Conservation (phyloP, 2,113 vertebrate species). For the Festucalex cinctus region DNA sequence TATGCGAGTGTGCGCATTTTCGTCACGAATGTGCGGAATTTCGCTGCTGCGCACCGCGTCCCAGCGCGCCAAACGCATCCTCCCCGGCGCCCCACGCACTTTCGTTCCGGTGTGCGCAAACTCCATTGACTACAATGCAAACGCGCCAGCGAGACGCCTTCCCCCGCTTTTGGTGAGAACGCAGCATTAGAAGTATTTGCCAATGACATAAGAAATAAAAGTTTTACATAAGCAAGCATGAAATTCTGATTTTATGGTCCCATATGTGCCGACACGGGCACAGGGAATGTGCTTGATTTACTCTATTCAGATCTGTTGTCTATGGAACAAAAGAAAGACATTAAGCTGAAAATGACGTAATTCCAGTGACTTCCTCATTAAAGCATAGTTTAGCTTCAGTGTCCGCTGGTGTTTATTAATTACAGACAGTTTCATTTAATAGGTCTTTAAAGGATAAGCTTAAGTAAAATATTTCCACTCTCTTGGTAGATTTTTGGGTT, state of each 20-base stretch:
- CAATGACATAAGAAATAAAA: constrained; percentile 22
- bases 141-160: too few relatives aligned
- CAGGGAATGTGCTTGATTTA: constrained; percentile 36
- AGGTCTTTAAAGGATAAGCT: constrained; percentile 67
- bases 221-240: constrained; percentile 18
- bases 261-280: constrained; percentile 47
- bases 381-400: constrained; percentile 53
- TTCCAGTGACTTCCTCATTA: constrained; percentile 64
- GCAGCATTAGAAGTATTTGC: constrained; percentile 43
- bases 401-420: constrained; percentile 63
- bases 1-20: too few relatives aligned
- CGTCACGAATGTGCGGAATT: too few relatives aligned
- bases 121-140: too few relatives aligned
- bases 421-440: constrained; percentile 67
- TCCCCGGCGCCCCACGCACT: too few relatives aligned
- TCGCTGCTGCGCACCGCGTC: too few relatives aligned
- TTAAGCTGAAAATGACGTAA: constrained; percentile 49
- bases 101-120: too few relatives aligned
- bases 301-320: constrained; percentile 20
- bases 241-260: constrained; percentile 43
- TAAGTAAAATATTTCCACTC: constrained; percentile 45
- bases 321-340: constrained; percentile 20
- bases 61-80: too few relatives aligned
- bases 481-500: constrained; percentile 48
- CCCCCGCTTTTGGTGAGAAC: too few relatives aligned